phyloP scores from a whole-genome alignment of 2,888 invertebrate genomes.

The Pelosia muscerda region DNA sequence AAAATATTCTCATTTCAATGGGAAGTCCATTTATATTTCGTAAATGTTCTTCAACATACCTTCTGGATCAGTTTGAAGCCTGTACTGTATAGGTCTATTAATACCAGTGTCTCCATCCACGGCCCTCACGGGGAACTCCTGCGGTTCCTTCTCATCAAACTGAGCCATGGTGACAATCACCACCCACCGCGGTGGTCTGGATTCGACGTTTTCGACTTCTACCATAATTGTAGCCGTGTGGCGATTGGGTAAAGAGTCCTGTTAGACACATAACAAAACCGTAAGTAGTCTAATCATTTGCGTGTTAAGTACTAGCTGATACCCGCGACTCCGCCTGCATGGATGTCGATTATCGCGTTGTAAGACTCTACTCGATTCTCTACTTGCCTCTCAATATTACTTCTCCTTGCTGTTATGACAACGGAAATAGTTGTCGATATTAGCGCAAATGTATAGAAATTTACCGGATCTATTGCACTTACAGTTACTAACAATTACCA shows the following conservation, averaged over 20 bases:
- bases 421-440: no score
- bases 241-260: constrained; percentile 79
- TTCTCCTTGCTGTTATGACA: no score
- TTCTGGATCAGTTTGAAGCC: constrained; percentile 68
- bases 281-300: not conserved
- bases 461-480: no score
- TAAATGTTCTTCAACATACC: constrained; percentile 58
- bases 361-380: no score
- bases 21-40: no score
- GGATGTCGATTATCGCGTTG: no score
- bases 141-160: constrained; percentile 84
- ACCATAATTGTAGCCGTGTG: constrained; percentile 82
- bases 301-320: not conserved
- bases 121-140: constrained; percentile 81
- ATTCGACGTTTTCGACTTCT: constrained; percentile 87
- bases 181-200: constrained; percentile 87
- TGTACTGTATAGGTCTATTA: constrained; percentile 83
- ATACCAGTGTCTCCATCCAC: constrained; percentile 89
- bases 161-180: constrained; percentile 85
- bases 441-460: no score
- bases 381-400: no score
- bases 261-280: not conserved
- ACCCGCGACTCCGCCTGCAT: no score
- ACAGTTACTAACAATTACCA: no score
- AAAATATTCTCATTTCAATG: no score